Evolutionary conservation across 2,113 vertebrate species (phyloP).

Genomic region (Lota lota): DNA sequence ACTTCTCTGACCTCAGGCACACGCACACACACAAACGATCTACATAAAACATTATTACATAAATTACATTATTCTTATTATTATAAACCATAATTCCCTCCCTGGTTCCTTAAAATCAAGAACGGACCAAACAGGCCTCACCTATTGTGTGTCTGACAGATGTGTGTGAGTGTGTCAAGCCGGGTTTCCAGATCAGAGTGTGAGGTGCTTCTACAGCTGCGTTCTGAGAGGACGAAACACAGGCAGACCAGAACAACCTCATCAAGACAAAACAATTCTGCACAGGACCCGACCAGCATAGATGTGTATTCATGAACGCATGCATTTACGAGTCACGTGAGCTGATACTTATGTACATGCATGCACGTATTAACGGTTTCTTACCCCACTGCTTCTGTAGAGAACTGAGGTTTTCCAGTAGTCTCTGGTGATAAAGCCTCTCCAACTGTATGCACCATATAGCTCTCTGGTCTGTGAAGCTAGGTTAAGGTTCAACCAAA

Average conservation of each 20-base stretch:
- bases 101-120: not conserved
- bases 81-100: not conserved
- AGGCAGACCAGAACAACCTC: not conserved
- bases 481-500: slow-evolving; percentile 68
- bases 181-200: slow-evolving; percentile 70
- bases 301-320: not conserved
- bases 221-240: slow-evolving; percentile 70
- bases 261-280: not conserved
- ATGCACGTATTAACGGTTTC: not conserved
- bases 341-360: not conserved
- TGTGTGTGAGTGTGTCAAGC: slow-evolving; percentile 80
- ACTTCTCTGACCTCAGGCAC: slow-evolving; percentile 25
- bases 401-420: slow-evolving; percentile 87
- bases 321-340: not conserved
- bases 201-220: slow-evolving; percentile 73
- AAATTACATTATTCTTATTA: too few species aligned
- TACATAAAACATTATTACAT: too few species aligned
- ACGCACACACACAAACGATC: not conserved
- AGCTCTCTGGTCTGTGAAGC: slow-evolving; percentile 84
- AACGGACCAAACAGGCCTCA: slow-evolving; percentile 61
- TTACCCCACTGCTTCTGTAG: slow-evolving; percentile 93
- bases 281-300: not conserved
- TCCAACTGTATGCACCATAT: slow-evolving; percentile 92
- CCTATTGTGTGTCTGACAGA: slow-evolving; percentile 91
- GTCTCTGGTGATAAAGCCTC: slow-evolving; percentile 87